Evolutionary conservation across 2,888 invertebrate genomes (phyloP), one percentile per base, ranked within the genome.

Genomic region (Mythimna albipuncta): DNA sequence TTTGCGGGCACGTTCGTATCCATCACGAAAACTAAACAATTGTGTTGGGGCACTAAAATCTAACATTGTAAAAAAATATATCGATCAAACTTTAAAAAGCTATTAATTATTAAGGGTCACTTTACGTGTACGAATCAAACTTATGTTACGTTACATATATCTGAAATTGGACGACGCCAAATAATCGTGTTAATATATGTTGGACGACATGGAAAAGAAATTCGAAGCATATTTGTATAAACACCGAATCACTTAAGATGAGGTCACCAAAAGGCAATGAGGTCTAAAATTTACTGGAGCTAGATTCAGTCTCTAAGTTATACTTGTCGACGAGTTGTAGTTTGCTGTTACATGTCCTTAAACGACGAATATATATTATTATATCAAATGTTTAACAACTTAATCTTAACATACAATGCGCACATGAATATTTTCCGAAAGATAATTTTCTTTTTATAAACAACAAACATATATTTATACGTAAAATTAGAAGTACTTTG

Each of bases 291-390:
- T 64, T 81, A 76, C 72, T 73, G 85, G 68, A 85, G 72, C 70
- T 77, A 77, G 57, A 71, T 77, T 85, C 87, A 84, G 85, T 86
- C 86, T 86, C 69, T 78, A 76, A 73, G 75, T 75, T 75, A 73
- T 69, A 80, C 73, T 73, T 84, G 67, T 77, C 67, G 74, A 81
- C 72, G 68, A 83, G 66, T 66, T 69, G 55, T 69, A 69, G 71
- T 69, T 66, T 69, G 69, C 59, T 79, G 72, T 74, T 64, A 78
- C 63, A 69, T 35, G 44, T 72, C 63, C 64, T 73, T 72, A 82
- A 44, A 71, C 67, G 61, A 83, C 21, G 61, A 67, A 68, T 67
- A 75, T 67, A 77, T 57, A 66, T 72, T 38, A 71, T 78, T 63
- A 80, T 79, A 76, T 67, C 62, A 81, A 79, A 77, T 71, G 79